Evolutionary conservation across 30 jellyfish, hydroid and myxozoan species (phyloP).

Genomic region (Morbakka virulenta): DNA sequence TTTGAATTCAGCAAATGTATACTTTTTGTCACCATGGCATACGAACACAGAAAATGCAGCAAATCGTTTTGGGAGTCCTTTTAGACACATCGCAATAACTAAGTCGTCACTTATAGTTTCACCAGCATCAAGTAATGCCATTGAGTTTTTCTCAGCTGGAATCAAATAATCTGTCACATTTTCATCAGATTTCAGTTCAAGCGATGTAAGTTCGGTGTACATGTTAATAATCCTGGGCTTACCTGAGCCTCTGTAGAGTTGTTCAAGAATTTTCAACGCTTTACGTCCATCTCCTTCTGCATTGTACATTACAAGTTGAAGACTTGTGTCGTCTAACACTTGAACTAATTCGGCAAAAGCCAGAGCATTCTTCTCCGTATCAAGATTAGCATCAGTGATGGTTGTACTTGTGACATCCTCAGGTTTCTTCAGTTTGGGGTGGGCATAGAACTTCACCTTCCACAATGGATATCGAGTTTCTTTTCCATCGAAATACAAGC

Average conservation of each 20-base stretch:
- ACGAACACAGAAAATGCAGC: no score
- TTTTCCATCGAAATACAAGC: no score
- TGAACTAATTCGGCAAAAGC: constrained; percentile 38
- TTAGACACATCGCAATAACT: constrained; percentile 53
- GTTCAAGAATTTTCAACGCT: constrained; percentile 36
- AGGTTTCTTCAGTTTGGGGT: no score
- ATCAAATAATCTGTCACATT: constrained; percentile 40
- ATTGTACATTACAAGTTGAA: constrained; percentile 35
- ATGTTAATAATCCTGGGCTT: constrained; percentile 31
- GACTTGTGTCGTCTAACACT: constrained; percentile 40
- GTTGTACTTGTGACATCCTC: no score
- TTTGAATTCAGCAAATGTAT: no score
- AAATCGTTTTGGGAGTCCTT: constrained; percentile 60
- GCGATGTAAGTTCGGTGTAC: constrained; percentile 49
- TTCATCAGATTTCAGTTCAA: constrained; percentile 3
- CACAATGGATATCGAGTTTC: no score
- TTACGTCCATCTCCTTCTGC: constrained; percentile 47
- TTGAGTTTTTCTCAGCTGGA: constrained; percentile 40
- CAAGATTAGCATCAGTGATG: no score
- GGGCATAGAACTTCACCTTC: no score
- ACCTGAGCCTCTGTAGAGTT: constrained; percentile 33
- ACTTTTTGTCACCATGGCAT: no score
- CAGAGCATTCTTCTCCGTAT: constrained; percentile 9
- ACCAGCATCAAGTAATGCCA: constrained; percentile 26
- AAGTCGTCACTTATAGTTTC: constrained; percentile 38